phyloP scores from a whole-genome alignment of 2,797 vertebrate genomes.

The Erpetoichthys calabaricus region DNA sequence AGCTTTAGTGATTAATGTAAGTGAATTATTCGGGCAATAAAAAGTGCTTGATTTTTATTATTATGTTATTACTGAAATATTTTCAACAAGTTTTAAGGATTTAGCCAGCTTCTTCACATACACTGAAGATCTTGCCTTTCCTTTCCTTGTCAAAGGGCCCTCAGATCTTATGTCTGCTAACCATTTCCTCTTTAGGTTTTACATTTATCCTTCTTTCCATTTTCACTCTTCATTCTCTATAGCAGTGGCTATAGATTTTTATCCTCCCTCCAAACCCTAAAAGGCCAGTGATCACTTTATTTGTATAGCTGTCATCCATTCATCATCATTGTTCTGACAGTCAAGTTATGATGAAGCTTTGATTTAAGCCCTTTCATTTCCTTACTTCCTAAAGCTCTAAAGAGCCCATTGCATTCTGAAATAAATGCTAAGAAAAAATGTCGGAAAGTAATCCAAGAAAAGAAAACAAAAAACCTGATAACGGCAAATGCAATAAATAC shows the following conservation, averaged over 20 bases:
- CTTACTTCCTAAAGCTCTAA: constrained; percentile 10
- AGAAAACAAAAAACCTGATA: constrained; percentile 5
- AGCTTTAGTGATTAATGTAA: too few species aligned
- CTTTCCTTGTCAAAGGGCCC: too few species aligned
- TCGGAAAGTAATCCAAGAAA: constrained; percentile 6
- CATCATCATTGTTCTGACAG: constrained; percentile 1
- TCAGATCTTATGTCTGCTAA: too few species aligned
- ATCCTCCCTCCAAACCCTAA: constrained; percentile 1
- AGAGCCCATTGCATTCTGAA: constrained; percentile 15
- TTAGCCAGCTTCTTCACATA: too few species aligned
- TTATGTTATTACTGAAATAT: too few species aligned
- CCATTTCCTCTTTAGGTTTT: too few species aligned
- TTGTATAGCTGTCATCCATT: neutral
- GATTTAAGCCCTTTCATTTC: constrained; percentile 13
- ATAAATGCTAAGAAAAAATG: constrained; percentile 13
- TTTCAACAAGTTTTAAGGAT: too few species aligned
- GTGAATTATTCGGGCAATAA: too few species aligned
- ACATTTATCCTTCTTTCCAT: neutral
- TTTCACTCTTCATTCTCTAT: constrained; percentile 1
- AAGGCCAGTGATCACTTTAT: neutral
- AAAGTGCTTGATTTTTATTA: too few species aligned
- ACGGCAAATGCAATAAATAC: constrained; percentile 26
- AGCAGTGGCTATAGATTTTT: constrained; percentile 1
- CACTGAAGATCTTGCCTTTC: too few species aligned
- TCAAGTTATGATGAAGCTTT: neutral